These are phyloP conservation scores for Laothoe populi DNA, from an alignment of 2,888 invertebrate species.

Conservation along the genomic window DNA sequence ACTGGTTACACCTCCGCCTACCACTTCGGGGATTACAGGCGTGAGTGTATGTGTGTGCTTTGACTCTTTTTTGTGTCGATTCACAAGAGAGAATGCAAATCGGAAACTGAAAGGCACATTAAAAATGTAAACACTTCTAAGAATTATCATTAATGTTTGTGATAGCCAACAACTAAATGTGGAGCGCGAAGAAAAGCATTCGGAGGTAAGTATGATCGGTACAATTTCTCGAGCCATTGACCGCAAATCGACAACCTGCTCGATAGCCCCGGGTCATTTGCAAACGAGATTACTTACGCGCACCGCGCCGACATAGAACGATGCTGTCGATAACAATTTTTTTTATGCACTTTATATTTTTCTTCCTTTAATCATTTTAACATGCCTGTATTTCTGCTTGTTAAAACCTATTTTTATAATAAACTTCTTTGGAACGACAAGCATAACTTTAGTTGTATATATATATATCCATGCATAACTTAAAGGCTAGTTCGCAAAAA, in stretches of 20 bases:
- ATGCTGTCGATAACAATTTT: conserved; percentile 9
- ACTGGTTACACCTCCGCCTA: too few species aligned
- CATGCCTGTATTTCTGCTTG: too few species aligned
- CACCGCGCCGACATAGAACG: conserved; percentile 16
- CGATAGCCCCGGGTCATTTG: conserved; percentile 62
- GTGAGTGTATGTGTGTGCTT: too few species aligned
- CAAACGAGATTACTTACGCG: conserved; percentile 58
- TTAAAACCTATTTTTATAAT: too few species aligned
- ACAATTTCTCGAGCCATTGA: conserved; percentile 68
- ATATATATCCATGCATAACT: too few species aligned
- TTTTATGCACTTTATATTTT: neutral
- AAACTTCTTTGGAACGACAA: too few species aligned
- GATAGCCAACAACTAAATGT: neutral
- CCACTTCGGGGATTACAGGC: too few species aligned
- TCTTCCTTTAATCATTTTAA: too few species aligned
- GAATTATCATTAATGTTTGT: neutral
- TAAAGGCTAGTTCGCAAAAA: too few species aligned
- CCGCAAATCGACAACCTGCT: conserved; percentile 65
- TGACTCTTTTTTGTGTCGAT: neutral
- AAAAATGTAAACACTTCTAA: neutral
- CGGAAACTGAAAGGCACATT: neutral
- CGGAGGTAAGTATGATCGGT: conserved; percentile 31
- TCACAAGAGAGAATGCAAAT: neutral
- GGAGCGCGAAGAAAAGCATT: conserved; percentile 6
- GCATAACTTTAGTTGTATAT: too few species aligned